phyloP scores from a whole-genome alignment of 2,888 invertebrate genomes.

The Sicus ferrugineus region DNA sequence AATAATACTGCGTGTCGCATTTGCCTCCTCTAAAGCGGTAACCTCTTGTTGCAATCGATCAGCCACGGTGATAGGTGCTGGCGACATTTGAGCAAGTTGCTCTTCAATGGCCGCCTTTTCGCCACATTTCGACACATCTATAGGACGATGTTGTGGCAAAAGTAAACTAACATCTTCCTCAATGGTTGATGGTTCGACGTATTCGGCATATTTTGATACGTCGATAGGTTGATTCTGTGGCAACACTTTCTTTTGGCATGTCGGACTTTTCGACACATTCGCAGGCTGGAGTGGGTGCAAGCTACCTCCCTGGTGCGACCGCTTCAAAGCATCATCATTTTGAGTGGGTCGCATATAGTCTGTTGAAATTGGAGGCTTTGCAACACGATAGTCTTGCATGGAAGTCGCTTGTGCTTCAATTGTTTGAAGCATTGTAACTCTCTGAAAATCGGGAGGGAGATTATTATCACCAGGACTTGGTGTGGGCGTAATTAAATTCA shows the following conservation, averaged over 20 bases:
- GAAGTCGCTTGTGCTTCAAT: constrained; percentile 44
- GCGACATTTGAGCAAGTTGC: not conserved
- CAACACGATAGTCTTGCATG: constrained; percentile 51
- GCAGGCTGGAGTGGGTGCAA: constrained; percentile 60
- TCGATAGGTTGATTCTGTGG: constrained; percentile 61
- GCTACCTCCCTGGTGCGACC: constrained; percentile 33
- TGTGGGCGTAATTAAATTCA: constrained; percentile 58
- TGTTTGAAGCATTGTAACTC: constrained; percentile 41
- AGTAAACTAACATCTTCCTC: constrained; percentile 28
- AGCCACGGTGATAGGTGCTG: not conserved
- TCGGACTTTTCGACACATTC: constrained; percentile 53
- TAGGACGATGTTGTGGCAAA: constrained; percentile 59
- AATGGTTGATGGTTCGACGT: not conserved
- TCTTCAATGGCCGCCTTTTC: constrained; percentile 14
- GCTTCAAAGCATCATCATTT: not conserved
- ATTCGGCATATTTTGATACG: constrained; percentile 50
- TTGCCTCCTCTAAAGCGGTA: constrained; percentile 51
- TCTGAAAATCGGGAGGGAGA: constrained; percentile 46
- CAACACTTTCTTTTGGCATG: constrained; percentile 36
- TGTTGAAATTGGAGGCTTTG: constrained; percentile 53
- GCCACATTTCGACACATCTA: constrained; percentile 55
- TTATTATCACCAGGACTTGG: constrained; percentile 47
- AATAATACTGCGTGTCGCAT: constrained; percentile 51
- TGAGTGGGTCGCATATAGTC: constrained; percentile 57
- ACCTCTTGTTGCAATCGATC: constrained; percentile 52